phyloP scores from a whole-genome alignment of 2,797 vertebrate species.

The Xiphophorus birchmanni region DNA sequence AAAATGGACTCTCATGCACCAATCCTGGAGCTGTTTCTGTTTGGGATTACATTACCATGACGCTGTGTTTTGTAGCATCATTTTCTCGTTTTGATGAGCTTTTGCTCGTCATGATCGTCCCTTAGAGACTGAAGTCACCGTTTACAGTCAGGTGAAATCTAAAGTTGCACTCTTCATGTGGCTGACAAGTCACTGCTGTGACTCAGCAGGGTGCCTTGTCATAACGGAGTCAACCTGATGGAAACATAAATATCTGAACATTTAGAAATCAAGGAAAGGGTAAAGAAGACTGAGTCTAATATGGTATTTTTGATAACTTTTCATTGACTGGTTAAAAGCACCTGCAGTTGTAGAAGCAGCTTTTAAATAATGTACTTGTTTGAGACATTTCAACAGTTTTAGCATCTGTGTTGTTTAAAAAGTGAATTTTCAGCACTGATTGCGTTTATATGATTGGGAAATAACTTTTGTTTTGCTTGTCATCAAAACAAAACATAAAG shows the following conservation, averaged over 20 bases:
- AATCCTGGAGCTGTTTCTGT: not conserved
- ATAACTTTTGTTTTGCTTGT: conserved; percentile 40
- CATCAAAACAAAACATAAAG: conserved; percentile 5
- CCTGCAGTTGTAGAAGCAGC: not conserved
- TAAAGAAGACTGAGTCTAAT: conserved; percentile 7
- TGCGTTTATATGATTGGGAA: conserved; percentile 37
- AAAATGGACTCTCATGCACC: not conserved
- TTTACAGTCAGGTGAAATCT: conserved; percentile 30
- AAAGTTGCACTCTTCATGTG: conserved; percentile 26
- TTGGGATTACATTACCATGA: conserved; percentile 19
- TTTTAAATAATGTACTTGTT: not conserved
- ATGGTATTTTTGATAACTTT: not conserved
- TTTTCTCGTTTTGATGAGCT: conserved; percentile 33
- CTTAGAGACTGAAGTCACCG: conserved; percentile 33
- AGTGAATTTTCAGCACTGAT: conserved; percentile 45
- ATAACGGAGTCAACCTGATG: conserved; percentile 18
- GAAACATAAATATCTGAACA: conserved; percentile 15
- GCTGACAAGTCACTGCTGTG: conserved; percentile 34
- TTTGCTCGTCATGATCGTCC: conserved; percentile 30
- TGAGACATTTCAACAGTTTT: conserved; percentile 6
- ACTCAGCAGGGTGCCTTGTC: conserved; percentile 53
- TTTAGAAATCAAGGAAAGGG: conserved; percentile 15
- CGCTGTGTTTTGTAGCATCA: conserved; percentile 18
- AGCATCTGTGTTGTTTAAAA: conserved; percentile 23
- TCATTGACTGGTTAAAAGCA: not conserved